These are phyloP conservation scores for Margarornis squamiger DNA, from an alignment of 2,797 vertebrate species.

Conservation along the genomic window DNA sequence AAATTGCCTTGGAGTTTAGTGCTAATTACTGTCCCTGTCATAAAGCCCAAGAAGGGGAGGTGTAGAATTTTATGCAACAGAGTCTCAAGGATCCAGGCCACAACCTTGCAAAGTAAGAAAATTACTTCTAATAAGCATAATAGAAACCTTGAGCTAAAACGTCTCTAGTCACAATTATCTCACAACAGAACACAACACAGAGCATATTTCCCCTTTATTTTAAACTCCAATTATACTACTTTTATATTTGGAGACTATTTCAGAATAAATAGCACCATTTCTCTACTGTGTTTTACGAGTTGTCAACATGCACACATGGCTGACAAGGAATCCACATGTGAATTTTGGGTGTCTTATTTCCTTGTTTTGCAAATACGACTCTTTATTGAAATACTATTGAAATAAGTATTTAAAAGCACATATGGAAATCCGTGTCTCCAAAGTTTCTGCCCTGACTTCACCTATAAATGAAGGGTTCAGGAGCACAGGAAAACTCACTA, in stretches of 20 bases:
- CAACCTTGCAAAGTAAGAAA: slow-evolving; percentile 8
- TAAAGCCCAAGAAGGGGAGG: not conserved
- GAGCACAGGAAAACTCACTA: not conserved
- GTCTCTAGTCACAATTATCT: not conserved
- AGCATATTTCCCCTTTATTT: not conserved
- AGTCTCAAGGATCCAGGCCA: not conserved
- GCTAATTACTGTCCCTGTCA: slow-evolving; percentile 50
- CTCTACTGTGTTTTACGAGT: not conserved
- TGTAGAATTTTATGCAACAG: not conserved
- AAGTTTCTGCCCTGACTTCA: not conserved
- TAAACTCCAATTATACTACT: not conserved
- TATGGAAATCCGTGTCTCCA: not conserved
- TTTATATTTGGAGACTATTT: not conserved
- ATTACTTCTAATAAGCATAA: not conserved
- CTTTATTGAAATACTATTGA: not conserved
- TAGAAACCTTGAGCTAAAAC: not conserved
- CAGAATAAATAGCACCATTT: not conserved
- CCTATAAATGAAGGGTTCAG: not conserved
- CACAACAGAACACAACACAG: not conserved
- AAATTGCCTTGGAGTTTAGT: slow-evolving; percentile 42
- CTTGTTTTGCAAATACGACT: not conserved
- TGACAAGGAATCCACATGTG: not conserved
- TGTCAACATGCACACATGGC: not conserved
- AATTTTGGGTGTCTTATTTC: not conserved
- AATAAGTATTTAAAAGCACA: not conserved